These are phyloP conservation scores for Tokudaia tokunoshimensis DNA, from an alignment of 2,797 vertebrate genomes.

Conservation along the genomic window DNA sequence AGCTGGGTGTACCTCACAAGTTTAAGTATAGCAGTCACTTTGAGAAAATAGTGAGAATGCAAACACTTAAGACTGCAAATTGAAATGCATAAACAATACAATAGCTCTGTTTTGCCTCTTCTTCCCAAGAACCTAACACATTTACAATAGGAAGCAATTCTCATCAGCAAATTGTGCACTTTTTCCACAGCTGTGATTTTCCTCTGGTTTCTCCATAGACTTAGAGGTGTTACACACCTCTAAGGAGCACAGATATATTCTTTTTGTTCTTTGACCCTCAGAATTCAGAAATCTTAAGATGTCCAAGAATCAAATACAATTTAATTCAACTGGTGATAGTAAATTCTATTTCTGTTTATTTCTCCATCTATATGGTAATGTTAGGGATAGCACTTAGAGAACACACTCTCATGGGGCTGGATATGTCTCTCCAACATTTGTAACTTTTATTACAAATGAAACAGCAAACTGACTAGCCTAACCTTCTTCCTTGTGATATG, in stretches of 20 bases:
- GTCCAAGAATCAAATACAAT: constrained; percentile 73
- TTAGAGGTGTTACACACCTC: constrained; percentile 50
- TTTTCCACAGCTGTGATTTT: background rate
- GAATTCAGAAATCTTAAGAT: constrained; percentile 62
- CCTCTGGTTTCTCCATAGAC: background rate
- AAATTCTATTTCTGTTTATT: constrained; percentile 77
- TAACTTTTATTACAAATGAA: constrained; percentile 82
- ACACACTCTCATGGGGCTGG: constrained; percentile 53
- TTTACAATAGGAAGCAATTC: background rate
- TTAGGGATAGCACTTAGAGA: constrained; percentile 56
- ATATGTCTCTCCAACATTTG: constrained; percentile 66
- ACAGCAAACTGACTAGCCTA: constrained; percentile 68
- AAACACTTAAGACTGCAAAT: background rate
- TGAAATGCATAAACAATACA: constrained; percentile 4
- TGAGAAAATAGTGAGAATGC: background rate
- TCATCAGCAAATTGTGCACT: background rate
- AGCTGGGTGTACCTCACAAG: background rate
- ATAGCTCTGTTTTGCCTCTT: background rate
- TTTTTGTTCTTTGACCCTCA: constrained; percentile 73
- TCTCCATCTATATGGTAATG: constrained; percentile 79
- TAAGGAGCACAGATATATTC: constrained; percentile 2
- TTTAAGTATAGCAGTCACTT: background rate
- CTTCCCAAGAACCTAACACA: background rate
- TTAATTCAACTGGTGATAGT: constrained; percentile 65
- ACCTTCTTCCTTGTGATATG: background rate